Conservation (phyloP, 2,888 invertebrate genomes). For the Pollenia angustigena region DNA sequence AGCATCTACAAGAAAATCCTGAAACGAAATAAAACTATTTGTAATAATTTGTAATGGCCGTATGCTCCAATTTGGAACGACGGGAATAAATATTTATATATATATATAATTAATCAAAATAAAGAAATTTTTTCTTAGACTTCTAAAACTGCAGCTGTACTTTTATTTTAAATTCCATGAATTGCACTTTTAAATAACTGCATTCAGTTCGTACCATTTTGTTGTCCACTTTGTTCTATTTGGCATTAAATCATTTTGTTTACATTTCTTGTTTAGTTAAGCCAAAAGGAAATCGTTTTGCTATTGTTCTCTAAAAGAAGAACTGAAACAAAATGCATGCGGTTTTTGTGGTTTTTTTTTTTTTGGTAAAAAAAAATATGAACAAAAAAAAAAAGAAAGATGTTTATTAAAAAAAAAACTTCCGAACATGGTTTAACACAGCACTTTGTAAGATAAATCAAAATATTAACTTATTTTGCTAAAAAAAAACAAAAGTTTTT, state of each 20-base stretch:
- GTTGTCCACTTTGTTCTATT: neutral
- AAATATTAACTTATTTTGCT: neutral
- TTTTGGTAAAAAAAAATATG: neutral
- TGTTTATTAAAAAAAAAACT: too few relatives aligned
- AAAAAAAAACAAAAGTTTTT: neutral
- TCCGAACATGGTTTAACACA: neutral
- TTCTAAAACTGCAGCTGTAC: too few relatives aligned
- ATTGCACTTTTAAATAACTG: too few relatives aligned
- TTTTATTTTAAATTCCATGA: too few relatives aligned
- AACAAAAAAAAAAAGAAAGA: too few relatives aligned
- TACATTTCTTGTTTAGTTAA: neutral
- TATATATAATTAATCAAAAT: too few relatives aligned
- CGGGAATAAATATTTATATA: too few relatives aligned
- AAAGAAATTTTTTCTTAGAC: too few relatives aligned
- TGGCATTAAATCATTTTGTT: neutral
- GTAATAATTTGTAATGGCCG: too few relatives aligned
- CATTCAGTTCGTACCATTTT: neutral
- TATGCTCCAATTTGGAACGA: too few relatives aligned
- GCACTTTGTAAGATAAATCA: neutral
- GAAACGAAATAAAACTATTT: too few relatives aligned
- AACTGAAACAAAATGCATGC: constrained; percentile 3
- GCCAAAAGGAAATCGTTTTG: neutral
- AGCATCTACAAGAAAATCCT: too few relatives aligned
- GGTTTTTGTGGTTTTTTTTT: constrained; percentile 9
- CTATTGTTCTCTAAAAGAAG: neutral